Percentiles rank a stretch among this genome's conserved stretches.
Evolutionary conservation across 2,888 invertebrate genomes (phyloP).

Genomic region (Lymantria monacha): DNA sequence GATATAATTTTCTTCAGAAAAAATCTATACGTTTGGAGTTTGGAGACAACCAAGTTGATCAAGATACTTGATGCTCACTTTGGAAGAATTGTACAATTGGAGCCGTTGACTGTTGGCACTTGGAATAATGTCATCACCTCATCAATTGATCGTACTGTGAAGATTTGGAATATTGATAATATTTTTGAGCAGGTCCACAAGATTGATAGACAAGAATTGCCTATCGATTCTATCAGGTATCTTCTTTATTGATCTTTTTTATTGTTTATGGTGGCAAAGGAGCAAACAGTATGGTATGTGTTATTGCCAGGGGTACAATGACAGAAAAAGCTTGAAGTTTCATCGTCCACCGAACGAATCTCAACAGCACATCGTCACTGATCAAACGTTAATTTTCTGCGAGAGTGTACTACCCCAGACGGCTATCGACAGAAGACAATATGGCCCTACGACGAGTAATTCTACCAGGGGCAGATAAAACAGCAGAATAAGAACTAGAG

Average conservation of each 20-base stretch:
- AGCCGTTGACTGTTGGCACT: slow-evolving; percentile 91
- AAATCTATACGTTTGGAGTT: slow-evolving; percentile 96
- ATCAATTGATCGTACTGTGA: slow-evolving; percentile 98
- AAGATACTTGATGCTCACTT: slow-evolving; percentile 98
- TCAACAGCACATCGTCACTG: too few relatives aligned
- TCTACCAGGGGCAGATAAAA: too few relatives aligned
- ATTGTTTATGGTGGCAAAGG: too few relatives aligned
- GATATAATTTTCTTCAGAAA: slow-evolving; percentile 81
- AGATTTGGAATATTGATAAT: slow-evolving; percentile 99
- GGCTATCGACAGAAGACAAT: too few relatives aligned
- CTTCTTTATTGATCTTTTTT: background rate
- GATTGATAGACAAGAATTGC: slow-evolving; percentile 96
- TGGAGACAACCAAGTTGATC: slow-evolving; percentile 90
- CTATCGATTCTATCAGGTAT: slow-evolving; percentile 95
- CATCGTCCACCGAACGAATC: too few relatives aligned
- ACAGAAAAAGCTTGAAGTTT: too few relatives aligned
- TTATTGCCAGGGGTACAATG: background rate
- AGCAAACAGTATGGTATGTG: background rate
- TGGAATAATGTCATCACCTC: slow-evolving; percentile 98
- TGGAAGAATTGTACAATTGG: slow-evolving; percentile 95
- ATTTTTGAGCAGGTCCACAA: slow-evolving; percentile 98
- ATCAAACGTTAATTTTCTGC: too few relatives aligned
- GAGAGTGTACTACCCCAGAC: too few relatives aligned
- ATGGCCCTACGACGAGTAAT: too few relatives aligned
- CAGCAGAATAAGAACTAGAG: too few relatives aligned